Conservation (phyloP, 2,888 invertebrate genomes). For the Dryocosmus kuriphilus region DNA sequence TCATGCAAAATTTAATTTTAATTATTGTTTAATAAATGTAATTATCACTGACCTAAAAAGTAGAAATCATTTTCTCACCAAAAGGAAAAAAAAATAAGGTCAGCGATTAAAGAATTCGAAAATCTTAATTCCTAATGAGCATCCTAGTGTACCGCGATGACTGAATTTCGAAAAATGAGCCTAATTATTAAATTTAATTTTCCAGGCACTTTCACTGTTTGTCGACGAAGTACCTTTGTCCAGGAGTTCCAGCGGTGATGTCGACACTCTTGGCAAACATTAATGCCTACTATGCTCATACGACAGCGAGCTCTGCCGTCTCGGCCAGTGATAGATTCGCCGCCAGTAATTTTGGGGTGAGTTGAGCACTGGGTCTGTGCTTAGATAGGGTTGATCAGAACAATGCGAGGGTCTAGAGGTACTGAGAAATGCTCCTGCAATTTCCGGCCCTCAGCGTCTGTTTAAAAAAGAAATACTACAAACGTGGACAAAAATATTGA, state of each 20-base stretch:
- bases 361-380: slow-evolving; percentile 65
- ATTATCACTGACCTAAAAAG: too few relatives aligned
- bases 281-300: slow-evolving; percentile 99
- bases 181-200: slow-evolving; percentile 56
- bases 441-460: slow-evolving; percentile 55
- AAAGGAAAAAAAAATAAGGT: too few relatives aligned
- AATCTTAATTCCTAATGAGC: not conserved
- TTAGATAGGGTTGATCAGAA: slow-evolving; percentile 39
- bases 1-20: too few relatives aligned
- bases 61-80: too few relatives aligned
- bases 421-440: slow-evolving; percentile 65
- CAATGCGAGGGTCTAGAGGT: slow-evolving; percentile 40
- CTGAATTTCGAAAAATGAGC: not conserved
- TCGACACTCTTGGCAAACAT: slow-evolving; percentile 99
- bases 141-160: not conserved
- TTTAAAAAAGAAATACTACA: not conserved
- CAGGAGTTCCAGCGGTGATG: slow-evolving; percentile 99
- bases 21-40: too few relatives aligned
- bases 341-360: slow-evolving; percentile 99
- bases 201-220: slow-evolving; percentile 98
- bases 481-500: not conserved
- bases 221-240: slow-evolving; percentile 98
- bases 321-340: slow-evolving; percentile 99
- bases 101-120: too few relatives aligned
- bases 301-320: slow-evolving; percentile 97